Evolutionary conservation across 1,140 invertebrate genomes (phyloP).

Genomic region (Pseudomyrmex cubaensis): DNA sequence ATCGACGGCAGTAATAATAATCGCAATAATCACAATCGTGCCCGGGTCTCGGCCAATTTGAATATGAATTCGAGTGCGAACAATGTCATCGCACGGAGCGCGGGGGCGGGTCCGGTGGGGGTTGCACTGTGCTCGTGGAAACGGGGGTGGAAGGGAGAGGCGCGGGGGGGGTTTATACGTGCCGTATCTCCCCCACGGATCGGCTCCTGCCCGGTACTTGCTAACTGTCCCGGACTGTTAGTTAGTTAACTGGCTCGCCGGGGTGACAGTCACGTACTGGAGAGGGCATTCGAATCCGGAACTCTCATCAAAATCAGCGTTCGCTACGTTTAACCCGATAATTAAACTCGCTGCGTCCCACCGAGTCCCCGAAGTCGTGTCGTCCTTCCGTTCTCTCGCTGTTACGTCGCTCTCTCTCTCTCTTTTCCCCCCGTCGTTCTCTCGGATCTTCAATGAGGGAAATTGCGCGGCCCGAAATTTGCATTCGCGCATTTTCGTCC

Average conservation of each 20-base stretch:
- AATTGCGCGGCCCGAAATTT: conserved; percentile 82
- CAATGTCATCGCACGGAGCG: conserved; percentile 82
- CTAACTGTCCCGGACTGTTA: conserved; percentile 84
- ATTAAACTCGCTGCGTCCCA: conserved; percentile 80
- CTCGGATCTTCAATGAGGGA: conserved; percentile 77
- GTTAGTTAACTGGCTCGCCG: conserved; percentile 85
- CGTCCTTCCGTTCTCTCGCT: conserved; percentile 9
- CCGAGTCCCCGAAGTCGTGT: conserved; percentile 16
- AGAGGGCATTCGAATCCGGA: conserved; percentile 84
- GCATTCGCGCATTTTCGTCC: conserved; percentile 81
- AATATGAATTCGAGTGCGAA: conserved; percentile 85
- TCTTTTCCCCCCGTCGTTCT: conserved; percentile 12
- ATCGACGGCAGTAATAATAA: conserved; percentile 82
- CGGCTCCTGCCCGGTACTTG: conserved; percentile 80
- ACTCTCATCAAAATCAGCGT: conserved; percentile 85
- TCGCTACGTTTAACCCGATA: conserved; percentile 85
- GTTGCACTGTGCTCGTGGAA: too few relatives aligned
- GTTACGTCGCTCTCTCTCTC: conserved; percentile 27
- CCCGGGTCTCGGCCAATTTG: conserved; percentile 83
- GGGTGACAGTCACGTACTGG: conserved; percentile 84
- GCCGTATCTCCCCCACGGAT: conserved; percentile 85
- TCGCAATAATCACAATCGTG: conserved; percentile 84
- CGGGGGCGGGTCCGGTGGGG: conserved; percentile 43
- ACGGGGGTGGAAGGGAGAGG: background rate
- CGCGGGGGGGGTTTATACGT: conserved; percentile 80